These are phyloP conservation scores for Drosophila bunnanda DNA, from an alignment of 2,888 invertebrate species.

Conservation along the genomic window DNA sequence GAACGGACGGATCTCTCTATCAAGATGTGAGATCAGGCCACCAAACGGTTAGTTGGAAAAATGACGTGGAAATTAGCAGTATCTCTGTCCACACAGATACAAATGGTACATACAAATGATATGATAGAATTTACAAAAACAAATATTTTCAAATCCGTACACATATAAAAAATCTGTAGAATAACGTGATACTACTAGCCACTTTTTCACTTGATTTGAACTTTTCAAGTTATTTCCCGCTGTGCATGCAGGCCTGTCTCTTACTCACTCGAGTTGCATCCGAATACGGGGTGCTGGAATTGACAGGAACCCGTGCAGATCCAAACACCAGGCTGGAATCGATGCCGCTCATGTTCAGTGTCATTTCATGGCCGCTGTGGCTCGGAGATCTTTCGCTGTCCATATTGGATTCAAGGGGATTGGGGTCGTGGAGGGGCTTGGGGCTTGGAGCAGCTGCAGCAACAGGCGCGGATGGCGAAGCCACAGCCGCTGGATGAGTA, in stretches of 20 bases:
- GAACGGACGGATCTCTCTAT: slow-evolving; percentile 10
- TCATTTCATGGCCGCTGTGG: slow-evolving; percentile 40
- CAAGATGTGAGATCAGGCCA: slow-evolving; percentile 22
- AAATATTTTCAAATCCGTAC: background rate
- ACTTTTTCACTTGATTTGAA: background rate
- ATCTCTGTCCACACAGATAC: background rate
- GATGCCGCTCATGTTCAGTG: slow-evolving; percentile 40
- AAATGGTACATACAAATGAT: too few species aligned
- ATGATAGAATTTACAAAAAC: background rate
- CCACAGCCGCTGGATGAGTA: slow-evolving; percentile 49
- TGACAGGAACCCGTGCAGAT: slow-evolving; percentile 94
- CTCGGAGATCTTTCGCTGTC: slow-evolving; percentile 64
- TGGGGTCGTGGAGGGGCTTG: slow-evolving; percentile 2
- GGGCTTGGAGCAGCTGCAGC: slow-evolving; percentile 44
- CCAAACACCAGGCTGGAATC: slow-evolving; percentile 89
- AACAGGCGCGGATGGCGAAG: slow-evolving; percentile 51
- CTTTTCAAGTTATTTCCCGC: slow-evolving; percentile 6
- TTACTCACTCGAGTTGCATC: slow-evolving; percentile 97
- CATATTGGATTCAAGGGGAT: slow-evolving; percentile 23
- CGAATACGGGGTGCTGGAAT: slow-evolving; percentile 97
- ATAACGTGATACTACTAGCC: background rate
- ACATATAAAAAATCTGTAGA: background rate
- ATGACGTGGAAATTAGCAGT: slow-evolving; percentile 14
- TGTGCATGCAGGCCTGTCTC: slow-evolving; percentile 19
- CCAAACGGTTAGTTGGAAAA: background rate